These are phyloP conservation scores for Pantala flavescens DNA, from an alignment of 1,140 invertebrate species.

Conservation along the genomic window DNA sequence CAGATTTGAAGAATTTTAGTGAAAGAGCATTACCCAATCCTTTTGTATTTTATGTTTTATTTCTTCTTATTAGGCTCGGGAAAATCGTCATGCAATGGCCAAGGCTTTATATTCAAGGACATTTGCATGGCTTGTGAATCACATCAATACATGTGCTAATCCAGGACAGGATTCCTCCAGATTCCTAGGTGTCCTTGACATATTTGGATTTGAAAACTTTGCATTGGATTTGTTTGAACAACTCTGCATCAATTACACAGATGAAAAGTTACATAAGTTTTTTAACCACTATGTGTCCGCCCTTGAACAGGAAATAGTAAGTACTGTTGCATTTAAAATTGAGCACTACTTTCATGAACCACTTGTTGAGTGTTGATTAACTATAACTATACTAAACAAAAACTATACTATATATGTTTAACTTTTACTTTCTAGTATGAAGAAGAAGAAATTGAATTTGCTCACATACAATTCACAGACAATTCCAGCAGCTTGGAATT, in stretches of 20 bases:
- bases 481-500: constrained; percentile 80
- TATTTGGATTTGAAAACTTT: constrained; percentile 97
- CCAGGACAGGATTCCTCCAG: constrained; percentile 65
- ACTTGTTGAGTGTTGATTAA: background rate
- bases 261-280: constrained; percentile 97
- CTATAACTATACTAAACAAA: background rate
- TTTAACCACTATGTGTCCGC: constrained; percentile 96
- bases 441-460: constrained; percentile 78
- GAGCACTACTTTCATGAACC: background rate
- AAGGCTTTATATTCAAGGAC: constrained; percentile 83
- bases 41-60: constrained; percentile 16
- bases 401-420: too few relatives aligned
- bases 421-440: constrained; percentile 49
- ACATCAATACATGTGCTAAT: constrained; percentile 86
- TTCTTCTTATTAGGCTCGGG: constrained; percentile 48
- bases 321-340: constrained; percentile 32
- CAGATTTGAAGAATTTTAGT: too few relatives aligned
- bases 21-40: too few relatives aligned
- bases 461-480: constrained; percentile 83
- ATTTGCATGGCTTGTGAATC: constrained; percentile 85
- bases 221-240: constrained; percentile 90
- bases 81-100: constrained; percentile 83
- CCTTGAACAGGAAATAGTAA: constrained; percentile 83
- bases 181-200: constrained; percentile 89
- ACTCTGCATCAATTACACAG: constrained; percentile 95